Base-by-base conservation (phyloP, 2,888 invertebrate species). In the Meteorus cinctellus region DNA sequence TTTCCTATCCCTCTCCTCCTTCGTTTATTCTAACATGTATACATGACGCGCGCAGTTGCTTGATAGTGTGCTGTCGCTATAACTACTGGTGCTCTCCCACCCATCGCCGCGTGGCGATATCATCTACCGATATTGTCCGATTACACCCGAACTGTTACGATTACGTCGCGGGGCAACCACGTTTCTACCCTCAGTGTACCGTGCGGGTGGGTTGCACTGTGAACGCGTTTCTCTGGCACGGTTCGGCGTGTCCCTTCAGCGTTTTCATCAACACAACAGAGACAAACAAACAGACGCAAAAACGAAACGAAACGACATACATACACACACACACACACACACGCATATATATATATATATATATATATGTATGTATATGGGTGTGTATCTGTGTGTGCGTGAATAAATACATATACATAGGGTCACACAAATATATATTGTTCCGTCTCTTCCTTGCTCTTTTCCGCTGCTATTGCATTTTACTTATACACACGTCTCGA, bases 171-270 rank as follows among this genome's bases (percentile, higher is more conserved):
- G 82, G 85, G 85, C 84, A 86, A 86, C 83, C 86, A 86, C 86
- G 86, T 85, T 86, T 86, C 84, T 82, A 84, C 85, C 85, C 84
- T 82, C 84, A 81, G 85, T 85, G 83, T 84, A 85, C 79, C 82
- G 82, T 83, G 83, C 84, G 84, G 84, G 83, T 83, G 83, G 83
- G 82, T 84, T 84, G 85, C 84, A 84, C 85, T 81, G 83, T 82
- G 82, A 85, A 82, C 83, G 80, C 82, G 82, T 81, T 81, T 72
- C 78, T 72, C 70, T 68, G 68, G 79, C 82, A 79, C 79, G 77
- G 77, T 69, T 73, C 75, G 76, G 76, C 81, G 81, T 82, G 80
- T 62, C 62, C 62, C 68, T 24, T 72, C 36, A 45, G 41, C 66
- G 60, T 31, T 72, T 60, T 62, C 48, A 60, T 55, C 72, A 72